Percentiles rank a stretch among this genome's conserved stretches.
Conservation (phyloP, 2,888 invertebrate genomes). For the Halictus ligatus region DNA sequence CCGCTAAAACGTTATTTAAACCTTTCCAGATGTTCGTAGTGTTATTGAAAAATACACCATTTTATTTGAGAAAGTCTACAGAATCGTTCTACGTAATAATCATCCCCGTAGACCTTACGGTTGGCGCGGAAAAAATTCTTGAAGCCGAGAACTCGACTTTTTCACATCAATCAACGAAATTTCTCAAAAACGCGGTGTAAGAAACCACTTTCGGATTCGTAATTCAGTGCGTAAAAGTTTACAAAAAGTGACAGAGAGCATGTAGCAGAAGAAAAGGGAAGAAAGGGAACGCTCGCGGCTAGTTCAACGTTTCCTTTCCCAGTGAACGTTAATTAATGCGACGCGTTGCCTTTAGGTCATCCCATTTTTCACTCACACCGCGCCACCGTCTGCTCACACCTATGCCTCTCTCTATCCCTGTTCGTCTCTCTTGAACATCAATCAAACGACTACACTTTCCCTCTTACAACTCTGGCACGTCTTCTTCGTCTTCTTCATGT, state of each 20-base stretch:
- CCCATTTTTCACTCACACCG: constrained; percentile 8
- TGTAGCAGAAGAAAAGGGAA: constrained; percentile 35
- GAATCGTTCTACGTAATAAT: neutral
- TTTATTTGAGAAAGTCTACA: neutral
- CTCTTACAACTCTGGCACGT: neutral
- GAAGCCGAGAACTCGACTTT: neutral
- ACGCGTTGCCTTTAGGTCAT: constrained; percentile 23
- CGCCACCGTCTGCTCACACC: neutral
- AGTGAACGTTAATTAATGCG: neutral
- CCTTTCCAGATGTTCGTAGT: neutral
- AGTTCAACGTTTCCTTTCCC: constrained; percentile 26
- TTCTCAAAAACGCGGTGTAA: neutral
- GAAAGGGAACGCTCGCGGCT: constrained; percentile 36
- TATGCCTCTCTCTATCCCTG: neutral
- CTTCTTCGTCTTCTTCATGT: neutral
- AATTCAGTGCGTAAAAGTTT: constrained; percentile 32
- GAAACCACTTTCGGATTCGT: neutral
- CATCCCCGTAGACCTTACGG: neutral
- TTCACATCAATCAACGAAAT: neutral
- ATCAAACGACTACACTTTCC: constrained; percentile 6
- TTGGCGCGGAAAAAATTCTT: neutral
- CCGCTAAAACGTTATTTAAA: neutral
- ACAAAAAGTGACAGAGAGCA: constrained; percentile 23
- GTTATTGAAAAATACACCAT: neutral
- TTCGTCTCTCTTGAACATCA: constrained; percentile 2